Base-by-base conservation (phyloP, 2,113 vertebrate species). In the Dipodomys spectabilis region DNA sequence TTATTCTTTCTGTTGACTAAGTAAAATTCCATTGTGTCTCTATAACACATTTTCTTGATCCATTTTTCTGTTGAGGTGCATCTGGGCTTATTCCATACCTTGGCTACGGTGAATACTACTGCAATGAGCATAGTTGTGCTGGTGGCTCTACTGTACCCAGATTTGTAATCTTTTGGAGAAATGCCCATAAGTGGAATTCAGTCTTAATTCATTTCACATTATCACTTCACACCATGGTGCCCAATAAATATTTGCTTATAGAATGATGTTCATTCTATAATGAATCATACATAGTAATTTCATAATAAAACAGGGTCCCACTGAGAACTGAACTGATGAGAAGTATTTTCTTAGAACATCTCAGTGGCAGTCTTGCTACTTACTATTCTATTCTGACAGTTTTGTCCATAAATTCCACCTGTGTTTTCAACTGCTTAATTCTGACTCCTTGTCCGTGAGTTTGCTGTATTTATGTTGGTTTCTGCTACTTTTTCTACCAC, bases 171-270 rank as follows among this genome's bases (percentile, higher is more conserved):
- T 5, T 53, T 53, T 53, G 49, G 12, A 53, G 1, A 53, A 53
- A 53, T 53, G 49, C 12, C 49, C 49, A 53, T 53, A 13, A 53
- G 49, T 53, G 49, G 49, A 53, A 11, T 53, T 53, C 7, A 12
- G 1, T 49, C 23, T 32, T 68, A n/a, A 67, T 84, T 7, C 23
- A 68, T 95, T 77, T 73, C 27, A 11, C 9, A 71, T 64, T 49
- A 79, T 78, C 28, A 39, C 7, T 35, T 6, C 0, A 49, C 16
- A 79, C 18, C 32, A 64, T 16, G 12, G 6, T 35, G 11, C 68
- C 90, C 22, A 28, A 12, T 53, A 92, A 89, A 88, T 73, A 75
- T 69, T 72, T 96, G 32, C 53, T 90, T 53, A 28, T 86, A 53
- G n/a, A 91, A 69, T 44, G 25, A n/a, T 92, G 27, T 75, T 62